Conservation (phyloP, 1,140 invertebrate species). For the Aphelenchoides avenae region DNA sequence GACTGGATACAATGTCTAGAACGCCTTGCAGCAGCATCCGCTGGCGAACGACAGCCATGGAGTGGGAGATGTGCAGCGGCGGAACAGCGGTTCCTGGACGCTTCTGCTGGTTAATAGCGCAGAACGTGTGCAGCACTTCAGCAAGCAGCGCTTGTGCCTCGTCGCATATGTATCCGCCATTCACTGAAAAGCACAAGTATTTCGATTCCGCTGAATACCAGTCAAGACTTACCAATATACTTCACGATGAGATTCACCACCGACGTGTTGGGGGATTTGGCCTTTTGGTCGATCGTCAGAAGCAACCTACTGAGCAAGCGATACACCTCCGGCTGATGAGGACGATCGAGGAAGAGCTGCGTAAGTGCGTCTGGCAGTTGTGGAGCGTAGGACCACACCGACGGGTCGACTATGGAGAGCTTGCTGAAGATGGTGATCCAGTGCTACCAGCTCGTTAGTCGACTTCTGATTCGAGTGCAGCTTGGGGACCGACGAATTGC, state of each 20-base stretch:
- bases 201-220: not conserved
- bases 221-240: constrained; percentile 17
- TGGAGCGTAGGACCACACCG: constrained; percentile 22
- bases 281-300: constrained; percentile 21
- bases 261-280: constrained; percentile 19
- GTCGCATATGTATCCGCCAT: not conserved
- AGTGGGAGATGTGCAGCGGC: constrained; percentile 7
- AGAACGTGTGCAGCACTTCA: constrained; percentile 20
- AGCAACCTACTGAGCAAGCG: constrained; percentile 6
- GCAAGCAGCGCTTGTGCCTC: constrained; percentile 13
- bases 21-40: constrained; percentile 27
- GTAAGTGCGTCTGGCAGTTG: constrained; percentile 12
- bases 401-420: constrained; percentile 11
- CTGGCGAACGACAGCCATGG: constrained; percentile 18
- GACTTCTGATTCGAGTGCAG: not conserved
- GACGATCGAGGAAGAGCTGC: constrained; percentile 9
- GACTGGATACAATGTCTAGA: constrained; percentile 1
- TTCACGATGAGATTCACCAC: constrained; percentile 20
- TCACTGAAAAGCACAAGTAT: constrained; percentile 8
- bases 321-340: not conserved
- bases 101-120: not conserved
- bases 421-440: constrained; percentile 7
- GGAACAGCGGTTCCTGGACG: constrained; percentile 2
- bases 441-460: not conserved
- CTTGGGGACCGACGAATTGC: constrained; percentile 6